phyloP scores from a whole-genome alignment of 2,113 vertebrate species.

The Apodemus speciosus region DNA sequence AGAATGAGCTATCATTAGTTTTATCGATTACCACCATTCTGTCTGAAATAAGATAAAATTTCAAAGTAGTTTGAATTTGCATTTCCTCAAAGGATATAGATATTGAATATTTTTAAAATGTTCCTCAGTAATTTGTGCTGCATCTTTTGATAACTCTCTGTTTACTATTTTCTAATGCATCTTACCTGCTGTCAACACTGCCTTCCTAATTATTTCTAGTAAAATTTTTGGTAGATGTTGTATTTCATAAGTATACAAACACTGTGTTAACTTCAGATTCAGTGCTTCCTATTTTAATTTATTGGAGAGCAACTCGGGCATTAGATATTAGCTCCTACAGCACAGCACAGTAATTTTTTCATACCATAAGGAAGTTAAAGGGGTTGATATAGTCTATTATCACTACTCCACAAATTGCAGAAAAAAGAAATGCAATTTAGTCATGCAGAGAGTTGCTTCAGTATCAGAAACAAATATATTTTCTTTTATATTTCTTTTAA shows the following conservation, averaged over 20 bases:
- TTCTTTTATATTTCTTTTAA: not conserved
- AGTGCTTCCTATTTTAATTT: not conserved
- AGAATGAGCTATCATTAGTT: not conserved
- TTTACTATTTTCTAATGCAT: not conserved
- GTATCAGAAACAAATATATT: not conserved
- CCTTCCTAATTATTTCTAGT: not conserved
- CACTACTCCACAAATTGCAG: not conserved
- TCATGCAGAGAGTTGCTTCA: not conserved
- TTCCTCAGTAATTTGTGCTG: not conserved
- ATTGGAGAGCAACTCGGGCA: not conserved
- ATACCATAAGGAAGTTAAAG: not conserved
- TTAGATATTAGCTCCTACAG: not conserved
- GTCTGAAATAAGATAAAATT: not conserved
- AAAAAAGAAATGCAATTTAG: not conserved
- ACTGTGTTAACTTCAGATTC: slow-evolving; percentile 4
- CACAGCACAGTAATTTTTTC: not conserved
- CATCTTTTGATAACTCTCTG: not conserved
- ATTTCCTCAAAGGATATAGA: not conserved
- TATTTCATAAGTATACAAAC: not conserved
- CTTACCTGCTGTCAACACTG: not conserved
- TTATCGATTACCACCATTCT: not conserved
- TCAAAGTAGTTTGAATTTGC: not conserved
- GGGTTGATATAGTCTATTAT: not conserved
- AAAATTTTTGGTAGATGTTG: not conserved
- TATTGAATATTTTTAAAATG: not conserved